Evolutionary conservation across 2,113 vertebrate genomes (phyloP), one percentile per base, ranked within the genome.

Genomic region (Sprattus sprattus): DNA sequence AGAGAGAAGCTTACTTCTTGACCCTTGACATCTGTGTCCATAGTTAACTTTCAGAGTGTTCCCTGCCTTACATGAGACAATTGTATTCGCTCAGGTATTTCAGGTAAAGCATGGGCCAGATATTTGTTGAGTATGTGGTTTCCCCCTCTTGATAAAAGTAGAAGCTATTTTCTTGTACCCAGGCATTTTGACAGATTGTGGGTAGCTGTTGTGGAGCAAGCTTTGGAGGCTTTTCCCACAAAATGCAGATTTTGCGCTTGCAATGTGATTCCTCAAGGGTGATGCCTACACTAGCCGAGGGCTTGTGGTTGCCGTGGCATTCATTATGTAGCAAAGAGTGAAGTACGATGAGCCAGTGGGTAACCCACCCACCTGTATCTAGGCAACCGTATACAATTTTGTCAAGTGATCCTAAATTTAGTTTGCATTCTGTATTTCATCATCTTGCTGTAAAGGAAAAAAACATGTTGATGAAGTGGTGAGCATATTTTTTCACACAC

Each of bases 71-170:
- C 39, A 39, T 39, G 39, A 39, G 39, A 39, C 39, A 83, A 52
- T 57, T 9, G 8, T 83, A 60, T 83, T 83, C 45, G 18, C 46
- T 83, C 82, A 83, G 82, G 20, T 64, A 64, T 83, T 64, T 83
- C 11, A 45, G 54, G 64, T 71, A 57, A 60, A 18, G 16, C 32
- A 22, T 15, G 18, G 32, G 50, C 50, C 25, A 71, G 64, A 71
- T 13, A 71, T 71, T 71, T 71, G n/a, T 71, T 28, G n/a, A 3
- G 18, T 71, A 25, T 71, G 64, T 71, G 9, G 10, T 32, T 71
- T 28, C 8, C 25, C 4, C 25, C 25, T n/a, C n/a, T n/a, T 25
- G 60, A n/a, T 25, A 25, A 67, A 67, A 71, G 18, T 32, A 8
- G 64, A 32, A 28, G 64, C 25, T 71, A 13, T 71, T 71, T 71